Conservation (phyloP, 2,888 invertebrate genomes). For the Xestoiulus laeticollis region DNA sequence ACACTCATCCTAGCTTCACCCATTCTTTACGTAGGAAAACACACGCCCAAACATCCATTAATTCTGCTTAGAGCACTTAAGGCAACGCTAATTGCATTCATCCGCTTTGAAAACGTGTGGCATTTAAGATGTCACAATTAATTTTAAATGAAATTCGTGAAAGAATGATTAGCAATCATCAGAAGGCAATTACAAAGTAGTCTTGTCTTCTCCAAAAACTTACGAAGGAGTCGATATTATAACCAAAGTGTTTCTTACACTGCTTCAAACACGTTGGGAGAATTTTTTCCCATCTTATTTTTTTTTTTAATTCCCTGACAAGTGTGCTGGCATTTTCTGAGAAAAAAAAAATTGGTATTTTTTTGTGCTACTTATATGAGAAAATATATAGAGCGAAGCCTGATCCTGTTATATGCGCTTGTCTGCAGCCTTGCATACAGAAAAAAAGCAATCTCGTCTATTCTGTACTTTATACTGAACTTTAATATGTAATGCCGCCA, state of each 20-base stretch:
- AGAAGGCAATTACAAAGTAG: neutral
- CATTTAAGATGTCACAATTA: neutral
- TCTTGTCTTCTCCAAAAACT: neutral
- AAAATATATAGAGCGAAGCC: slow-evolving; percentile 7
- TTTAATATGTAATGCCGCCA: slow-evolving; percentile 45
- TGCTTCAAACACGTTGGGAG: neutral
- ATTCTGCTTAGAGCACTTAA: neutral
- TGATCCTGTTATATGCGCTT: neutral
- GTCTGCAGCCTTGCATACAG: neutral
- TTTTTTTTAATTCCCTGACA: slow-evolving; percentile 2
- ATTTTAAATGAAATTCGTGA: neutral
- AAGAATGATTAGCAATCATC: slow-evolving; percentile 24
- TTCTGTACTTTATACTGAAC: slow-evolving; percentile 2
- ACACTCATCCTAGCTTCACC: neutral
- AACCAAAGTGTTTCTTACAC: neutral
- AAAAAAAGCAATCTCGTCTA: slow-evolving; percentile 32
- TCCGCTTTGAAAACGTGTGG: slow-evolving; percentile 3
- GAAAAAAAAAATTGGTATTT: neutral
- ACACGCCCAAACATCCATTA: slow-evolving; percentile 8
- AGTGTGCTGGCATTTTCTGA: neutral
- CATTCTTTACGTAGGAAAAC: neutral
- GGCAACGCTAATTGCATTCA: neutral
- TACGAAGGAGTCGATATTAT: neutral
- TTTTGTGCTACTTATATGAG: neutral
- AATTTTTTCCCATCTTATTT: neutral